A percentile compares a stretch with the other conserved stretches of the same genome.
These are phyloP conservation scores for Caenorhabditis uteleia DNA, from an alignment of 2,888 invertebrate species.

Conservation along the genomic window DNA sequence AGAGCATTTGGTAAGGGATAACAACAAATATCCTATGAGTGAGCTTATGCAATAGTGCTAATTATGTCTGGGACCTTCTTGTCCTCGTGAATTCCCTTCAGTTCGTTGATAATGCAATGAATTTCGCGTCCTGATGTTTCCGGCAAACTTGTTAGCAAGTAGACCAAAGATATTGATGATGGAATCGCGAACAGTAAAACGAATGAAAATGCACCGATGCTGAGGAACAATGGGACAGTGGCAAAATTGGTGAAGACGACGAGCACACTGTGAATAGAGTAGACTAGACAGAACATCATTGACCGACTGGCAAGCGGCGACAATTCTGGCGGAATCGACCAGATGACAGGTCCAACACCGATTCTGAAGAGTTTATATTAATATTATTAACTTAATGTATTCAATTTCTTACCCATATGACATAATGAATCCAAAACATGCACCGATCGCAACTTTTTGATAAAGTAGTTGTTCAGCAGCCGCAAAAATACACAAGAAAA, in stretches of 20 bases:
- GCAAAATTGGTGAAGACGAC: conserved; percentile 60
- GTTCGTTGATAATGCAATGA: conserved; percentile 49
- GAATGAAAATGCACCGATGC: conserved; percentile 57
- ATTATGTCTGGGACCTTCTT: conserved; percentile 3
- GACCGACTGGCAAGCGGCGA: conserved; percentile 53
- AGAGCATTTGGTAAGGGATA: conserved; percentile 11
- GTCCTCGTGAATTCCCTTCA: conserved; percentile 36
- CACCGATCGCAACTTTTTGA: conserved; percentile 43
- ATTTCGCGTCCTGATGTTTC: conserved; percentile 58
- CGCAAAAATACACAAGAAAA: conserved; percentile 38
- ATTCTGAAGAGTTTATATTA: conserved; percentile 37
- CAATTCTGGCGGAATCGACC: conserved; percentile 63
- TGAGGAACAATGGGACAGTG: conserved; percentile 53
- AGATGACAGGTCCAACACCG: conserved; percentile 62
- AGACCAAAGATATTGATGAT: conserved; percentile 46
- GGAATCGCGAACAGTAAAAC: conserved; percentile 59
- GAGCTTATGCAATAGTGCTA: conserved; percentile 3
- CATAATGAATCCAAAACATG: conserved; percentile 55
- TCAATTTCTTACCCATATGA: conserved; percentile 48
- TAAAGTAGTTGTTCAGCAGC: conserved; percentile 40
- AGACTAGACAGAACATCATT: conserved; percentile 60
- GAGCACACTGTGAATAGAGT: conserved; percentile 54
- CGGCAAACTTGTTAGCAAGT: conserved; percentile 44
- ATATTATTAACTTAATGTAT: not conserved
- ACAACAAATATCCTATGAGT: conserved; percentile 10